Base-by-base conservation (phyloP, 1,140 invertebrate genomes). In the Dendrolimus kikuchii region DNA sequence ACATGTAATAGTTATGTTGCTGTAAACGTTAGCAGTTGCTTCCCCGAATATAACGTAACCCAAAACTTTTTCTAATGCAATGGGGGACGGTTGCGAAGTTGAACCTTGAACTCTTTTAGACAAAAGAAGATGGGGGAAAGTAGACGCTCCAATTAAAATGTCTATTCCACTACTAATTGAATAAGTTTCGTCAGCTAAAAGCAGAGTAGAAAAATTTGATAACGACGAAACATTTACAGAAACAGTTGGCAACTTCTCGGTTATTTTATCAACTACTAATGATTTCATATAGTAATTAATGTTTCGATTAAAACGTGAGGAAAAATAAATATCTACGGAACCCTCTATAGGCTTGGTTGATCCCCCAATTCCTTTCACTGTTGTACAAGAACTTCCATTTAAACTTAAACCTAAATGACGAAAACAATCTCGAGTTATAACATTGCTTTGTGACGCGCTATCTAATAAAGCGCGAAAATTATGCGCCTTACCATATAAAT, bases 41-140 rank as follows among this genome's bases (percentile, higher is more conserved):
- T 49, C 47, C 36, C 59, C 62, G 49, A 64, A 53, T 6, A 64
- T 50, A 7, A 64, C 49, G 40, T 53, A 60, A 23, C 54, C 62
- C 10, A 64, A 51, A 41, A 60, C 62, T 38, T 57, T 64, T 8
- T 52, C 43, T 43, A 64, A 41, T 38, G 58, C 58, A 37, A 50
- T 49, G 2, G 62, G 55, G 5, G 46, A 51, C 10, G 41, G 39
- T 5, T 42, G 40, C 7, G 54, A 39, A 37, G 51, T 23, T 5
- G 48, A 44, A 48, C 50, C 44, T 7, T 8, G 46, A 40, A 64
- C 55, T 7, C 51, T 51, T 48, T 51, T 39, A 7, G 55, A 52
- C 5, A 64, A 43, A 10, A 58, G 7, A 23, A 64, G 46, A 23
- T 60, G 62, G 5, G 62, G 62, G 54, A 64, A 64, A 37, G 60